phyloP scores from a whole-genome alignment of 2,113 vertebrate genomes.

The Stegostoma tigrinum region DNA sequence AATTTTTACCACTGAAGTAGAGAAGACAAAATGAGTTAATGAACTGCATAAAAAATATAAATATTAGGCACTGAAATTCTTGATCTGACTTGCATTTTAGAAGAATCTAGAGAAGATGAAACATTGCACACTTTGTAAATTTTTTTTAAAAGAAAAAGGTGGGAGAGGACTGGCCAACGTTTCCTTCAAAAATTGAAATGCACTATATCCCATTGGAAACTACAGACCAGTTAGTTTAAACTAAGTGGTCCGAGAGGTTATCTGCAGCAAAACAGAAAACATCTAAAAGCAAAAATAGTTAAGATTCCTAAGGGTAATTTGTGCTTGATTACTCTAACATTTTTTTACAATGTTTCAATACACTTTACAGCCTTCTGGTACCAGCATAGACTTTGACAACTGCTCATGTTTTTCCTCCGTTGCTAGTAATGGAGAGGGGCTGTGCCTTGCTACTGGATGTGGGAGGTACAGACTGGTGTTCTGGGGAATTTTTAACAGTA shows the following conservation, averaged over 20 bases:
- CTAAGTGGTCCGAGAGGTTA: background rate
- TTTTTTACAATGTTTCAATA: no score
- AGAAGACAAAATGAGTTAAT: background rate
- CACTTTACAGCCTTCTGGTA: background rate
- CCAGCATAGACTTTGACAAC: background rate
- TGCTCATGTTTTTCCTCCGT: background rate
- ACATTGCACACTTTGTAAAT: background rate
- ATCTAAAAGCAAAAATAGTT: background rate
- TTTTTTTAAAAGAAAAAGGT: background rate
- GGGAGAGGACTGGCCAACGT: background rate
- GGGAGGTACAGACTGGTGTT: background rate
- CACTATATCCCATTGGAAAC: background rate
- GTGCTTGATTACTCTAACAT: no score
- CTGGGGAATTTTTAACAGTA: background rate
- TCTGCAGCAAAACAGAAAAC: background rate
- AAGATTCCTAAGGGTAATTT: background rate
- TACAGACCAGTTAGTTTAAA: background rate
- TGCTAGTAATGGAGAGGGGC: background rate
- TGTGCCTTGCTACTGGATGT: background rate
- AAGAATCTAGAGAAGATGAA: background rate
- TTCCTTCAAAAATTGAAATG: background rate
- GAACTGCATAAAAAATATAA: background rate
- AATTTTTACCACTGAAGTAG: background rate
- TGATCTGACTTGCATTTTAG: background rate
- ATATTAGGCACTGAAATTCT: background rate